A percentile compares a stretch with the other conserved stretches of the same genome.
Evolutionary conservation across 2,113 vertebrate genomes (phyloP).

Genomic region (Trematomus loennbergii): DNA sequence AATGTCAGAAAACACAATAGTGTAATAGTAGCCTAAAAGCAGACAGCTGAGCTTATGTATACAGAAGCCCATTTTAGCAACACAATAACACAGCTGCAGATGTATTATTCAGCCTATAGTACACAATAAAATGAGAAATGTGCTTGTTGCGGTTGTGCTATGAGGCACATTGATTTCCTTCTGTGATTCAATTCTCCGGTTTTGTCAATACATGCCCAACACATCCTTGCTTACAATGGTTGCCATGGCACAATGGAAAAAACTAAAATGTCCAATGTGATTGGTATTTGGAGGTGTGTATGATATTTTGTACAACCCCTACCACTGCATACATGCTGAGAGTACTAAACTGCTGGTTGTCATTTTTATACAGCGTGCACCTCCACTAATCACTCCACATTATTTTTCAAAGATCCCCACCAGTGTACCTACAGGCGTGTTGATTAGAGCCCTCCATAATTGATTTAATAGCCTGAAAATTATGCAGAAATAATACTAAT

Average conservation of each 20-base stretch:
- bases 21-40: slow-evolving; percentile 4
- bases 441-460: slow-evolving; percentile 54
- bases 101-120: slow-evolving; percentile 25
- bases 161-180: slow-evolving; percentile 57
- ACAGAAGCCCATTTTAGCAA: slow-evolving; percentile 32
- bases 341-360: slow-evolving; percentile 22
- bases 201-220: slow-evolving; percentile 54
- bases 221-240: slow-evolving; percentile 43
- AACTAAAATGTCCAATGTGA: slow-evolving; percentile 12
- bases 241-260: slow-evolving; percentile 63
- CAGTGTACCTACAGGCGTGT: slow-evolving; percentile 46
- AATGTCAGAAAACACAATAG: too few species aligned
- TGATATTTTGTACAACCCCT: background rate
- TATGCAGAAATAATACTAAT: slow-evolving; percentile 47
- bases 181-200: slow-evolving; percentile 38
- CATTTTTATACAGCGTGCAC: slow-evolving; percentile 13
- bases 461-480: slow-evolving; percentile 53
- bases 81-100: slow-evolving; percentile 42
- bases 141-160: slow-evolving; percentile 33
- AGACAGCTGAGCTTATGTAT: slow-evolving; percentile 41
- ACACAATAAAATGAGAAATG: slow-evolving; percentile 47
- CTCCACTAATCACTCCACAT: slow-evolving; percentile 47
- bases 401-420: slow-evolving; percentile 38
- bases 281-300: slow-evolving; percentile 1
- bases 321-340: background rate